Evolutionary conservation across 2,113 vertebrate species (phyloP).

Genomic region (Pseudorasbora parva): DNA sequence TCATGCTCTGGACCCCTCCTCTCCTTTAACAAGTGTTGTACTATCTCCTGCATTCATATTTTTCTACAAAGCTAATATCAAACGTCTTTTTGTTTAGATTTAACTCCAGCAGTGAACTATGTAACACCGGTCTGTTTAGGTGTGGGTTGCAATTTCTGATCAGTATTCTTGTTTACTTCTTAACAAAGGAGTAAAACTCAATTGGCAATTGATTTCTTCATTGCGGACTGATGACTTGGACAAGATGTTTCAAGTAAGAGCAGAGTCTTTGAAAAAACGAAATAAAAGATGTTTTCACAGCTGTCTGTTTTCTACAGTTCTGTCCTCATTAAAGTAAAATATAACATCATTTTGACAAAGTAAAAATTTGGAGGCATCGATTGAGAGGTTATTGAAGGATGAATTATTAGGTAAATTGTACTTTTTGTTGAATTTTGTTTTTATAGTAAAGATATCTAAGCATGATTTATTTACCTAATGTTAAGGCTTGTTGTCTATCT

Average conservation of each 20-base stretch:
- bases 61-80: neutral
- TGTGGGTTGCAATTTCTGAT: slow-evolving; percentile 11
- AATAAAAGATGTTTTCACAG: neutral
- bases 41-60: neutral
- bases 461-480: neutral
- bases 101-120: neutral
- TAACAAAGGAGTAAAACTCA: neutral
- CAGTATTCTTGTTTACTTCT: slow-evolving; percentile 2
- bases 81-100: neutral
- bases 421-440: too few relatives aligned
- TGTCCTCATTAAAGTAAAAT: too few relatives aligned
- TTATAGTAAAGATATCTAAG: too few relatives aligned
- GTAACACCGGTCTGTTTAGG: neutral
- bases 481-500: neutral
- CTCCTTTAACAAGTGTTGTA: slow-evolving; percentile 4
- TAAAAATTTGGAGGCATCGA: too few relatives aligned
- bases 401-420: too few relatives aligned
- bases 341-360: too few relatives aligned
- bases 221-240: slow-evolving; percentile 30
- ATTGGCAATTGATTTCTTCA: slow-evolving; percentile 43
- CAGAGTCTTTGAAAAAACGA: slow-evolving; percentile 6
- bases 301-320: neutral
- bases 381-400: too few relatives aligned
- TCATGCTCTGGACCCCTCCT: slow-evolving; percentile 22
- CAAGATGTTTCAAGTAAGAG: neutral